phyloP scores from a whole-genome alignment of 2,113 vertebrate species.

The Sterna hirundo region DNA sequence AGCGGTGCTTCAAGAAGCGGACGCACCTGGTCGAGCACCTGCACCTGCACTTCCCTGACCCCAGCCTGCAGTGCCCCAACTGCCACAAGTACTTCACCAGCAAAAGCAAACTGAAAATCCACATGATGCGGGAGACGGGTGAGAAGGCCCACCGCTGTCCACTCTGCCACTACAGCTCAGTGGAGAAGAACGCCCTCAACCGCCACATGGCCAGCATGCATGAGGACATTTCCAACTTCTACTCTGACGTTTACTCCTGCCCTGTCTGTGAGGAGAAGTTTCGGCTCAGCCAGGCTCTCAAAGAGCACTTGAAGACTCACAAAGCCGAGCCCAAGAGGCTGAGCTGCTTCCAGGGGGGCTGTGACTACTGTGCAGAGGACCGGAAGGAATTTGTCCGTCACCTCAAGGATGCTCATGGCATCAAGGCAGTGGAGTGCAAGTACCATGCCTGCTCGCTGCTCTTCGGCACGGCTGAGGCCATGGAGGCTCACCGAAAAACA shows the following conservation, averaged over 20 bases:
- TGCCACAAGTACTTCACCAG: constrained; percentile 95
- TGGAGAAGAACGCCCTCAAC: constrained; percentile 89
- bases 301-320: constrained; percentile 92
- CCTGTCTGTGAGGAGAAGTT: constrained; percentile 87
- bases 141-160: constrained; percentile 88
- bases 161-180: constrained; percentile 88
- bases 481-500: constrained; percentile 88
- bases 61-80: constrained; percentile 91
- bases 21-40: constrained; percentile 93
- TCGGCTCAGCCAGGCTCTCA: constrained; percentile 86
- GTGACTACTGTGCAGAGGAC: constrained; percentile 73
- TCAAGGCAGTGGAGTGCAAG: constrained; percentile 84
- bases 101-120: constrained; percentile 93
- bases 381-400: constrained; percentile 86
- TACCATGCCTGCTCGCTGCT: constrained; percentile 87
- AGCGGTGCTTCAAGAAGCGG: constrained; percentile 94
- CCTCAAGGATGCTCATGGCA: constrained; percentile 75
- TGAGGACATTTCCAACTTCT: constrained; percentile 74
- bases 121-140: constrained; percentile 87
- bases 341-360: constrained; percentile 83
- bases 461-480: constrained; percentile 78
- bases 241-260: constrained; percentile 80
- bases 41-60: constrained; percentile 91
- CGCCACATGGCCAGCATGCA: constrained; percentile 91
- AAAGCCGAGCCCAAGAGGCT: constrained; percentile 69